Conservation (phyloP, 2,888 invertebrate species). For the Diarsia rubi region DNA sequence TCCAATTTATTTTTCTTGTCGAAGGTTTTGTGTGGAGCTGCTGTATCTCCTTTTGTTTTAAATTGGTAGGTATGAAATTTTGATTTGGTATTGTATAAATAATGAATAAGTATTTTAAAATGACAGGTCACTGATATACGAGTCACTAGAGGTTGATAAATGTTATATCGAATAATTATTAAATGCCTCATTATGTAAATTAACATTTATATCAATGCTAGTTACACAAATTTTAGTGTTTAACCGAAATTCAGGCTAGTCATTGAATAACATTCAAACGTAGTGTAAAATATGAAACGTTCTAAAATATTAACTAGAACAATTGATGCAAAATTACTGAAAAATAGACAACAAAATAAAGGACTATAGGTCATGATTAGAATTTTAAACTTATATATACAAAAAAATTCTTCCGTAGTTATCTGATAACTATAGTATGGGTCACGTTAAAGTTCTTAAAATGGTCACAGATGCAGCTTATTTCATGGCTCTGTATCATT, state of each 20-base stretch:
- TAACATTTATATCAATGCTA: neutral
- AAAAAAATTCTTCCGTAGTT: neutral
- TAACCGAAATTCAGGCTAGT: neutral
- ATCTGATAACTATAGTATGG: neutral
- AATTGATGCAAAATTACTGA: neutral
- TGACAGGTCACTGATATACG: neutral
- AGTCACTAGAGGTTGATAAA: neutral
- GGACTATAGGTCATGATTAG: neutral
- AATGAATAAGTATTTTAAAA: neutral
- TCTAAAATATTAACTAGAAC: neutral
- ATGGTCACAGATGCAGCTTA: no score
- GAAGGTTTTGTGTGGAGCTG: conserved; percentile 26
- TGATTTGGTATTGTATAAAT: neutral
- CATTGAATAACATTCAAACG: neutral
- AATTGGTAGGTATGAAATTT: conserved; percentile 11
- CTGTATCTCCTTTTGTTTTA: conserved; percentile 3
- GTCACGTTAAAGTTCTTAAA: no score
- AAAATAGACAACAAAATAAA: neutral
- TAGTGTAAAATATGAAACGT: neutral
- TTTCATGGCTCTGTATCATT: neutral
- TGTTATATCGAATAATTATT: neutral
- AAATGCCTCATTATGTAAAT: neutral
- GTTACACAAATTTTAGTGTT: neutral
- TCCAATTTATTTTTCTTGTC: conserved; percentile 76
- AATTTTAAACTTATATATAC: conserved; percentile 1